Conservation (phyloP, 2,888 invertebrate genomes). For the Microctonus aethiopoides region DNA sequence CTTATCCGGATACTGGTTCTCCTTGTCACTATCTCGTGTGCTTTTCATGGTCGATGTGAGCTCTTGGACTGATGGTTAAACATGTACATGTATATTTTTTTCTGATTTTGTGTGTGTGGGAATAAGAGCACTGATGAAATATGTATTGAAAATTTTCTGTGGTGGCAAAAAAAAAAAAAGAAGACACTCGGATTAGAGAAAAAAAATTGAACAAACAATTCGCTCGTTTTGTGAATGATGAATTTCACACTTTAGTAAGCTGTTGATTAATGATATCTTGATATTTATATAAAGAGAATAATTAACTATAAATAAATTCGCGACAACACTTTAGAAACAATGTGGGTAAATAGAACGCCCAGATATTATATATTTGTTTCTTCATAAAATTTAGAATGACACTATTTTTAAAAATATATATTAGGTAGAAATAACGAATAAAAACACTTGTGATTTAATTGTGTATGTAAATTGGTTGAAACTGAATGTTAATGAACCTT, state of each 20-base stretch:
- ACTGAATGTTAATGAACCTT: too few relatives aligned
- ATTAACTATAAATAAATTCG: conserved; percentile 20
- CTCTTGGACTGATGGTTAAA: background rate
- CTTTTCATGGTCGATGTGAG: conserved; percentile 20
- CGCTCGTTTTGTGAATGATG: background rate
- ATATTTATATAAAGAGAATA: background rate
- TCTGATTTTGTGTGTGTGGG: too few relatives aligned
- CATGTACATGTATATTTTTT: background rate
- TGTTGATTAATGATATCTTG: too few relatives aligned
- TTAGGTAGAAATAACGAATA: background rate
- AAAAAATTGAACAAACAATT: background rate
- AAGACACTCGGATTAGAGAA: background rate
- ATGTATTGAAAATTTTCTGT: background rate
- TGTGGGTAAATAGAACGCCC: conserved; percentile 23
- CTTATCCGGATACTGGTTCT: conserved; percentile 49
- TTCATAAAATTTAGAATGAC: too few relatives aligned
- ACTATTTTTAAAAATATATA: too few relatives aligned
- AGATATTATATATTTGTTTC: background rate
- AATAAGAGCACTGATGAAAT: too few relatives aligned
- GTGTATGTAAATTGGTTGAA: background rate
- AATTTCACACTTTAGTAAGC: background rate
- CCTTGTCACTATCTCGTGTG: conserved; percentile 48
- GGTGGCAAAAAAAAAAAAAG: background rate
- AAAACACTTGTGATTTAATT: background rate
- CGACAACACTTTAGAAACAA: conserved; percentile 28